A percentile compares a stretch with the other conserved stretches of the same genome.
phyloP scores from a whole-genome alignment of 2,888 invertebrate species.

The Lasioglossum pauxillum region DNA sequence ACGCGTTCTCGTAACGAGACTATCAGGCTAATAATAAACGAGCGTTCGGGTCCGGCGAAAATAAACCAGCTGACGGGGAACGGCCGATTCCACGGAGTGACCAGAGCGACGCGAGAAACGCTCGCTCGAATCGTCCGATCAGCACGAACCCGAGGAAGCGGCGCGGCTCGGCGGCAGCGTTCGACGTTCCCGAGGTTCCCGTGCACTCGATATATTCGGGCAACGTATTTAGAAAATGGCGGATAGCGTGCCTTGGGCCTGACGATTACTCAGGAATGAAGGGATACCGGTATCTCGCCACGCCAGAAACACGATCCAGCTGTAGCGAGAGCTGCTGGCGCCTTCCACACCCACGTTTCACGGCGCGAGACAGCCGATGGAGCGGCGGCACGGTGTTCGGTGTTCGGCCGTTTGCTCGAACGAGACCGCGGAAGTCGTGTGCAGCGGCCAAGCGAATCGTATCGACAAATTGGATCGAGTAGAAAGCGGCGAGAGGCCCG shows the following conservation, averaged over 20 bases:
- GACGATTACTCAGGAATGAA: constrained; percentile 84
- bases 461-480: constrained; percentile 49
- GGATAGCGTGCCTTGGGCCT: constrained; percentile 79
- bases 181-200: constrained; percentile 5
- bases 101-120: neutral
- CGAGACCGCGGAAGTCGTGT: constrained; percentile 61
- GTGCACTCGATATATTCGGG: constrained; percentile 54
- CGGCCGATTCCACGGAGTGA: neutral
- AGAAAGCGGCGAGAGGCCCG: constrained; percentile 39
- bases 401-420: constrained; percentile 16
- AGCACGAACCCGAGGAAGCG: neutral
- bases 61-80: constrained; percentile 69
- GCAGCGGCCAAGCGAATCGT: constrained; percentile 22
- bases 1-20: constrained; percentile 75
- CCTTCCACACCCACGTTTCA: constrained; percentile 73
- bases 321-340: constrained; percentile 74
- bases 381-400: neutral
- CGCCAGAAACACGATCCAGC: constrained; percentile 74
- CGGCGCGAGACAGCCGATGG: constrained; percentile 23
- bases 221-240: constrained; percentile 81
- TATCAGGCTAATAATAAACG: constrained; percentile 79
- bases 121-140: neutral
- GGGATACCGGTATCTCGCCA: constrained; percentile 83
- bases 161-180: neutral
- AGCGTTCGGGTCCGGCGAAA: constrained; percentile 62